Base-by-base conservation (phyloP, 2,797 vertebrate species). In the Sylvilagus floridanus region DNA sequence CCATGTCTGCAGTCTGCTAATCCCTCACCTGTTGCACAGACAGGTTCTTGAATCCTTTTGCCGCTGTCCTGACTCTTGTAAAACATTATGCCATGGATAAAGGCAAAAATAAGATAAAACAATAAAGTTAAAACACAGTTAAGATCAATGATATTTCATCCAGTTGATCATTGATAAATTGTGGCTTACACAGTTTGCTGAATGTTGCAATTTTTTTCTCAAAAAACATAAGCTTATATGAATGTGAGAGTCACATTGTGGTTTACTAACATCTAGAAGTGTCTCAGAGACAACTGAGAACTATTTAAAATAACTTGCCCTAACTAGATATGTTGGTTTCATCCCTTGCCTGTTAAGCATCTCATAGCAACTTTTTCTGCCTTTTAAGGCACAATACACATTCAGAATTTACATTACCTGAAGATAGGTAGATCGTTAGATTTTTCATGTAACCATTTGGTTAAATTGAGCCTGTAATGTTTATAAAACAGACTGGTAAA, bases 371-470 rank as follows among this genome's bases (percentile, higher is more conserved):
- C 17, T 13, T 3, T 90, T 76, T 69, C 66, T 22, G 76, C 28
- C 26, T 76, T 68, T 63, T 86, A 76, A 47, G 69, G 22, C 42
- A 77, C 21, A 60, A 81, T 81, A 35, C 52, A 69, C 13, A 4
- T 42, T 79, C 47, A 1, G 60, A 71, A 77, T 84, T 92, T 95
- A 86, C n/a, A 5, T 82, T 86, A 54, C 63, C 30, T 86, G 32
- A 76, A 76, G 35, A 63, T 71, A 82, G 30, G 26, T 75, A 47
- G 5, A 68, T 82, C 37, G 52, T 85, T 85, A 78, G 52, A 77
- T 32, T 52, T 92, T 68, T 69, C 28, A 32, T 62, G 5, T 83
- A 13, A 57, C 28, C 54, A 21, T 50, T 57, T 85, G 68, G 21
- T 65, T 77, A 81, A 57, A 62, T 68, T n/a, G 35, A 54, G 7